These are phyloP conservation scores for Cataglyphis hispanica DNA, from an alignment of 1,140 invertebrate species.

Conservation along the genomic window DNA sequence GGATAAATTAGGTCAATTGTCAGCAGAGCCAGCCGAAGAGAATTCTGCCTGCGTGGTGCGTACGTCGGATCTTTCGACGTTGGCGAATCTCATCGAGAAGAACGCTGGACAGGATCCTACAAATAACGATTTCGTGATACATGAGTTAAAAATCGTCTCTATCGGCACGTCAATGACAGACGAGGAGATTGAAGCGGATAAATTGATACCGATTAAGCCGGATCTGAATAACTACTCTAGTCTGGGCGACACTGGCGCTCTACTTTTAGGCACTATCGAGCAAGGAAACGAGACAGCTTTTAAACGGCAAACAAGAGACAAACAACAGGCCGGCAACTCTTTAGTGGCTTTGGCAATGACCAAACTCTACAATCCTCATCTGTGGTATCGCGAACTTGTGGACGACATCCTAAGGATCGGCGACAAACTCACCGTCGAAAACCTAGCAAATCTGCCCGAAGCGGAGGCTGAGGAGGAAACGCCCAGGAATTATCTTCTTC, in stretches of 20 bases:
- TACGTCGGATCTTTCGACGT: conserved; percentile 62
- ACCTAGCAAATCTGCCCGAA: conserved; percentile 83
- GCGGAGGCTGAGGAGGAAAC: conserved; percentile 65
- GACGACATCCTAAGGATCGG: conserved; percentile 83
- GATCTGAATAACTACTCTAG: conserved; percentile 75
- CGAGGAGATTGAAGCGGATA: conserved; percentile 81
- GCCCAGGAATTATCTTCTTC: conserved; percentile 83
- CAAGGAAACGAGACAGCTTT: conserved; percentile 78
- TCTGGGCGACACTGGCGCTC: conserved; percentile 74
- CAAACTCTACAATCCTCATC: conserved; percentile 79
- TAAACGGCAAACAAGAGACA: conserved; percentile 76
- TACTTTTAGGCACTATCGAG: conserved; percentile 77
- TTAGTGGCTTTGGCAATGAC: conserved; percentile 80
- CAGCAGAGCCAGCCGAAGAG: conserved; percentile 19
- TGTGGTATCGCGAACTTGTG: conserved; percentile 80
- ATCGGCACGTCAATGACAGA: conserved; percentile 75
- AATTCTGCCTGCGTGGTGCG: conserved; percentile 75
- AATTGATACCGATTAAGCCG: conserved; percentile 72
- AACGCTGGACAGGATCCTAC: conserved; percentile 34
- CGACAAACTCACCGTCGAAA: conserved; percentile 79
- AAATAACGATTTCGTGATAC: conserved; percentile 76
- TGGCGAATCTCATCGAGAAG: conserved; percentile 70
- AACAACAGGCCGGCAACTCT: conserved; percentile 81
- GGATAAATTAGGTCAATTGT: conserved; percentile 49
- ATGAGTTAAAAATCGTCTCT: conserved; percentile 74